phyloP scores from a whole-genome alignment of 2,888 invertebrate species.

The Temnothorax rugatulus region DNA sequence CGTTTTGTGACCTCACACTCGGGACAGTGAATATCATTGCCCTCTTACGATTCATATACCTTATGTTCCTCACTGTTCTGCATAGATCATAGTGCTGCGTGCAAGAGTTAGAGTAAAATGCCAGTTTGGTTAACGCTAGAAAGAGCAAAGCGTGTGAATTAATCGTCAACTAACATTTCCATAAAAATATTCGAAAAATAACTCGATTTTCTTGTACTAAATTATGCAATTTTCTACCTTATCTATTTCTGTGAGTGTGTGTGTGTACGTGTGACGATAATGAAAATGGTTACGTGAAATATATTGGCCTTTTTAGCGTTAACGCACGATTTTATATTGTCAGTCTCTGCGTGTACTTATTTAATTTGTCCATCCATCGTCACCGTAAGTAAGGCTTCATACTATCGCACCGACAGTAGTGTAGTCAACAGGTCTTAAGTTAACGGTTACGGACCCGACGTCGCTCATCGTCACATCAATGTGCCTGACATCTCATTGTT shows the following conservation, averaged over 20 bases:
- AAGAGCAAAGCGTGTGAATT: neutral
- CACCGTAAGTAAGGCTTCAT: constrained; percentile 62
- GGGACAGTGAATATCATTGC: neutral
- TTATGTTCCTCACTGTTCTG: constrained; percentile 9
- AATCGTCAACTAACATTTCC: neutral
- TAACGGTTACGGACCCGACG: neutral
- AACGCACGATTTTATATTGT: constrained; percentile 34
- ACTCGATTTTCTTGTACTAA: neutral
- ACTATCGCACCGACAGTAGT: constrained; percentile 48
- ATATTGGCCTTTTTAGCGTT: neutral
- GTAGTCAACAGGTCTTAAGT: constrained; percentile 17
- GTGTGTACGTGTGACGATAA: neutral
- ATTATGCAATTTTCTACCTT: neutral
- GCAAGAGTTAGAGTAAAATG: constrained; percentile 20
- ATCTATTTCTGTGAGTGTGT: neutral
- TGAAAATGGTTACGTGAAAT: neutral
- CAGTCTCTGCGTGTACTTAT: constrained; percentile 44
- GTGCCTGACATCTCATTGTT: constrained; percentile 33
- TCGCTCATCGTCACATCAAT: constrained; percentile 32
- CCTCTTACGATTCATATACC: constrained; percentile 15
- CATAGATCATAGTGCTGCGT: constrained; percentile 13
- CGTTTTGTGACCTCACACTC: constrained; percentile 24
- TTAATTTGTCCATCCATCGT: constrained; percentile 54
- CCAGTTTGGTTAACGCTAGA: constrained; percentile 14
- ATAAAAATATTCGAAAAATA: too few species aligned